Base-by-base conservation (phyloP, 2,797 vertebrate species). In the Luscinia megarhynchos region DNA sequence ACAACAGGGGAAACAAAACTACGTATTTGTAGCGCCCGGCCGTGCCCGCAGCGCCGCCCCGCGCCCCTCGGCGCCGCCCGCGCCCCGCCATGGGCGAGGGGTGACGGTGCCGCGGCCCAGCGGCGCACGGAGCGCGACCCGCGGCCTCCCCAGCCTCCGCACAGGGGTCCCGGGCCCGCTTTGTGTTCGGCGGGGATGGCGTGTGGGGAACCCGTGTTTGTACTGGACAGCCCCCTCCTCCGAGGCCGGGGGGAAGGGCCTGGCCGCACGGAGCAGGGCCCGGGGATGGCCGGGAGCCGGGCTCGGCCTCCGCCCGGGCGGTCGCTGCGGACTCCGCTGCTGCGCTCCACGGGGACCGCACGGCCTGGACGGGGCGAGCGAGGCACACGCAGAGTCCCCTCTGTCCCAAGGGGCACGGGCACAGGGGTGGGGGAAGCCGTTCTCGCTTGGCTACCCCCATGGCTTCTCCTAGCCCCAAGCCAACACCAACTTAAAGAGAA, bases 1-100 rank as follows among this genome's bases (percentile, higher is more conserved):
- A 98, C 98, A 99, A 98, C 98, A 98, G 97, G 97, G 97, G 98
- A 98, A 98, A 99, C 98, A 98, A 98, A 98, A 98, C 95, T 97
- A 97, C 97, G 97, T 98, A 97, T 98, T 98, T 98, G 98, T 98
- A 98, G 98, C 97, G 97, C 97, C 97, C 97, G 96, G 97, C 98
- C 94, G 97, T 30, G 90, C 63, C 32, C 22, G 30, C 23, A 97
- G 6, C 84, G 62, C 88, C n/a, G 41, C 34, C 10, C 72, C 22
- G 80, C 50, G 86, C 86, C 74, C 69, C 82, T 58, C 67, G 5
- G 55, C 55, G 34, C 69, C 45, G 32, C 45, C 54, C 23, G 38
- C 38, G 7, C 27, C 55, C 45, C 50, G 55, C 87, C 7, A 26
- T 10, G 66, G 59, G 13, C 4, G 15, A 23, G 27, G 61, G 43